Evolutionary conservation across 1,140 invertebrate species (phyloP), one percentile per base, ranked within the genome.

Genomic region (Teleopsis dalmanni): DNA sequence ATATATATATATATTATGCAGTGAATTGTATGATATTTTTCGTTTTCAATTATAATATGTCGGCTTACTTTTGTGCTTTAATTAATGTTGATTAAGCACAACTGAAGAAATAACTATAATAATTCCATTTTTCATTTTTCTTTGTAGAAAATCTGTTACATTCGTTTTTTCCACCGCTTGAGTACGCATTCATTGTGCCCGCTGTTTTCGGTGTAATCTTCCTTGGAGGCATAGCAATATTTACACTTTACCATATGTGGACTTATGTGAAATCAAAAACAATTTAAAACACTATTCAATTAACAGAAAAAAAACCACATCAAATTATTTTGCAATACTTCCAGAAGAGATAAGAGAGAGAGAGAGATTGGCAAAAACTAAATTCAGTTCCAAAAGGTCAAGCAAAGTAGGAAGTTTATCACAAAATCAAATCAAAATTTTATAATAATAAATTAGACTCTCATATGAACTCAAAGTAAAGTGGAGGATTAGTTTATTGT

Each of bases 221-320:
- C 53, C 72, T 84, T 47, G 81, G 81, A 45, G 77, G 78, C 35
- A 75, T 85, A 36, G 74, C 81, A 60, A 52, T 74, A 4, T 84
- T 82, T 61, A 83, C 81, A 6, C 51, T 80, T 9, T 81, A 81
- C 60, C 79, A 83, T 50, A 71, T 82, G 26, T 65, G 67, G 60
- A 61, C 50, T 48, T 54, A 62, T 43, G 53, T 51, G 21, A 40
- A 54, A 48, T 47, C 58, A 23, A 66, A 65, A 45, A 46, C 41
- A 22, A 35, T 47, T 27, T 23, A 40, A 51, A 38, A 37, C 18
- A 9, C 29, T 35, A 1, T 11, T 16, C 3, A n/a, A n/a, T n/a
- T n/a, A 21, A 4, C 16, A 11, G 3, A 31, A 18, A 29, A 8
- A 25, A 8, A 41, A 23, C 19, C 14, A 29, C 8, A 43, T 19